These are phyloP conservation scores for Pogonocherus hispidulus DNA, from an alignment of 2,888 invertebrate species.

Conservation along the genomic window DNA sequence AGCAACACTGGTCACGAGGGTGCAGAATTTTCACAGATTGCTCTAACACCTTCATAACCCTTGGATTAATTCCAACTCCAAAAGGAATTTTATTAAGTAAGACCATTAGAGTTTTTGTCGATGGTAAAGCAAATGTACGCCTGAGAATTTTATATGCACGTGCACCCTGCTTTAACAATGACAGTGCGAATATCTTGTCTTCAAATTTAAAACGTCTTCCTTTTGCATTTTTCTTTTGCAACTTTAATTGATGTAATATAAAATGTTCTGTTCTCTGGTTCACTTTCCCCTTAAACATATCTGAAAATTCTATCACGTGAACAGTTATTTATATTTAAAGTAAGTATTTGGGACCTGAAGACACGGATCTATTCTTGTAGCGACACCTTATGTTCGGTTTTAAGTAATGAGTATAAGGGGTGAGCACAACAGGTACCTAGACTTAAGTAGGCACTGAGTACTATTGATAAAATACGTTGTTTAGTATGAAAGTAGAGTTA, in stretches of 20 bases:
- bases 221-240: neutral
- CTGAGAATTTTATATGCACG: neutral
- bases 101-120: neutral
- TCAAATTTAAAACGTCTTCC: neutral
- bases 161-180: neutral
- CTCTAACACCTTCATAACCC: neutral
- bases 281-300: neutral
- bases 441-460: no score
- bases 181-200: neutral
- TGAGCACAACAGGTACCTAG: no score
- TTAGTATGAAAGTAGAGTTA: no score
- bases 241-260: neutral
- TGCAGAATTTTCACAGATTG: neutral
- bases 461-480: no score
- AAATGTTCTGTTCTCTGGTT: neutral
- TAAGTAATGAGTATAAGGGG: no score
- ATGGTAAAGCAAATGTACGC: slow-evolving; percentile 1
- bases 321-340: no score
- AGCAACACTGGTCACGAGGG: neutral
- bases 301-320: no score
- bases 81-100: neutral
- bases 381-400: no score
- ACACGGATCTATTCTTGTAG: no score
- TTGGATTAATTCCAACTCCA: neutral
- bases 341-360: no score